Percentiles rank a stretch among this genome's conserved stretches.
phyloP scores from a whole-genome alignment of 2,888 invertebrate species.

The Lasioglossum pauxillum region DNA sequence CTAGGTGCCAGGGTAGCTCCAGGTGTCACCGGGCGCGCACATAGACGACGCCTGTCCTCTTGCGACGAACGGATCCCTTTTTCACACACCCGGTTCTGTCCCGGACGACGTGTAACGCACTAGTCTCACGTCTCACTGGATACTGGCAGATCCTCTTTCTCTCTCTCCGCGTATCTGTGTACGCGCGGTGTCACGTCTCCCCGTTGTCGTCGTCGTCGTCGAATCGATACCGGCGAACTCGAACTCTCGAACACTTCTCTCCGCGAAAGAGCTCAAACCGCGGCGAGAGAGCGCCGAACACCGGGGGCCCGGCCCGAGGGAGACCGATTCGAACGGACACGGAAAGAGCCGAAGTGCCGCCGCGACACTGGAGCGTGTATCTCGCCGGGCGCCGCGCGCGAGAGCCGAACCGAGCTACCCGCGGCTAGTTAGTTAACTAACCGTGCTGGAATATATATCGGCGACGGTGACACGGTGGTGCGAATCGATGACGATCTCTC shows the following conservation, averaged over 20 bases:
- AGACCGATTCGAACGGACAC: neutral
- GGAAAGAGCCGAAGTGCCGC: slow-evolving; percentile 6
- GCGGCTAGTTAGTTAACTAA: neutral
- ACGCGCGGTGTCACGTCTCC: slow-evolving; percentile 39
- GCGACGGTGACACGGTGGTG: slow-evolving; percentile 10
- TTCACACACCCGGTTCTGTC: slow-evolving; percentile 31
- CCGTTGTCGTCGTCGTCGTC: neutral
- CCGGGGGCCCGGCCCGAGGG: slow-evolving; percentile 14
- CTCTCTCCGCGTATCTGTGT: slow-evolving; percentile 20
- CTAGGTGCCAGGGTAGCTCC: slow-evolving; percentile 79
- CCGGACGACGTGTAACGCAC: slow-evolving; percentile 42
- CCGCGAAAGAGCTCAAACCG: neutral
- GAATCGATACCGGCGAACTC: slow-evolving; percentile 48
- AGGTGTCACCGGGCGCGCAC: slow-evolving; percentile 74
- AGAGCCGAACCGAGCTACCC: slow-evolving; percentile 17
- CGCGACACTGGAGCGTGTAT: neutral
- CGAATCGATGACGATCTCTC: slow-evolving; percentile 22
- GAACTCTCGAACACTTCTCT: neutral
- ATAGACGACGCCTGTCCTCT: slow-evolving; percentile 66
- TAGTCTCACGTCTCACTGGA: slow-evolving; percentile 50
- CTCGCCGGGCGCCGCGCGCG: slow-evolving; percentile 17
- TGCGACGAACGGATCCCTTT: slow-evolving; percentile 8
- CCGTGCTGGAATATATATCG: slow-evolving; percentile 14
- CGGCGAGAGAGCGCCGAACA: slow-evolving; percentile 2
- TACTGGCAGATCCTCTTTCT: slow-evolving; percentile 5